phyloP scores from a whole-genome alignment of 2,888 invertebrate genomes.

The Drosophila mercatorum region DNA sequence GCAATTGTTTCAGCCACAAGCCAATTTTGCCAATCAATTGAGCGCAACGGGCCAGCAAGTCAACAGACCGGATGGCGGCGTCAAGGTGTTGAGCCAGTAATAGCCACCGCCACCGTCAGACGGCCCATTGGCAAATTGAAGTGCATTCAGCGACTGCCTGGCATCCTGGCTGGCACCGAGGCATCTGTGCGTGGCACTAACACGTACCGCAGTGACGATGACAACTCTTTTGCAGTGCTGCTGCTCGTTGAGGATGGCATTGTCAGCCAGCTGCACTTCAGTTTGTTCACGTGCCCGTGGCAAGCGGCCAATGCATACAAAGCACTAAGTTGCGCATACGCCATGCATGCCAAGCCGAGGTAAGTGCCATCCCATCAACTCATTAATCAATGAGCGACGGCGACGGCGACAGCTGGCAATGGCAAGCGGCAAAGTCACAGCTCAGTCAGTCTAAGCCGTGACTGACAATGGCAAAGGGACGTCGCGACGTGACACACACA shows the following conservation, averaged over 20 bases:
- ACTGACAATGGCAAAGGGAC: slow-evolving; percentile 33
- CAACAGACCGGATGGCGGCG: slow-evolving; percentile 14
- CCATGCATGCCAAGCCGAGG: slow-evolving; percentile 28
- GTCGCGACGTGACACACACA: slow-evolving; percentile 35
- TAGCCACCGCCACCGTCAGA: slow-evolving; percentile 18
- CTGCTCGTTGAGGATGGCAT: slow-evolving; percentile 11
- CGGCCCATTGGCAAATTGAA: slow-evolving; percentile 35
- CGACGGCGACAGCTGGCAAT: slow-evolving; percentile 25
- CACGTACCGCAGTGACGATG: slow-evolving; percentile 37
- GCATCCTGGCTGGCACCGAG: slow-evolving; percentile 1
- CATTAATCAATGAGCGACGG: slow-evolving; percentile 63
- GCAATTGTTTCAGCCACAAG: not conserved
- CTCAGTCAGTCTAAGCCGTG: slow-evolving; percentile 9
- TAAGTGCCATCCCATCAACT: slow-evolving; percentile 27
- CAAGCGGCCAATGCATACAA: slow-evolving; percentile 39
- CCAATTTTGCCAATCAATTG: slow-evolving; percentile 39
- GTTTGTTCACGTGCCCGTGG: slow-evolving; percentile 28
- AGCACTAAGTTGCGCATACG: slow-evolving; percentile 51
- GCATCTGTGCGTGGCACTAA: slow-evolving; percentile 26
- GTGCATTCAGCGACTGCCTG: slow-evolving; percentile 31
- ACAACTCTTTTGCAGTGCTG: slow-evolving; percentile 42
- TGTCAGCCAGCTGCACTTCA: slow-evolving; percentile 40
- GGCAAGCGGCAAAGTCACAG: slow-evolving; percentile 37
- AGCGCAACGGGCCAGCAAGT: slow-evolving; percentile 28
- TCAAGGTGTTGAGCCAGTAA: slow-evolving; percentile 49